Base-by-base conservation (phyloP, 2,113 vertebrate species). In the Menura novaehollandiae region DNA sequence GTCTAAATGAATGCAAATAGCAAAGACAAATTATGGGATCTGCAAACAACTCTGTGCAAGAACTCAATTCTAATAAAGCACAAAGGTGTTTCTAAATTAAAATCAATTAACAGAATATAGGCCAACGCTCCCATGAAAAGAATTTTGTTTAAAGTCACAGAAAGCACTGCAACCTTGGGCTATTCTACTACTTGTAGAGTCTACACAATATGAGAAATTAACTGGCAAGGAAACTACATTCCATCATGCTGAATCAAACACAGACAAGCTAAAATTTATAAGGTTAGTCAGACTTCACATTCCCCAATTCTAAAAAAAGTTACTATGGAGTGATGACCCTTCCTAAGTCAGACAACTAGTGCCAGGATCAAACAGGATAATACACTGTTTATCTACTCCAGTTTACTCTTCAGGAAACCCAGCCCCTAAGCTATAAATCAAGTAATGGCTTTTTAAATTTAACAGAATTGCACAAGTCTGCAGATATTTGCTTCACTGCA, bases 21-120 rank as follows among this genome's bases (percentile, higher is more conserved):
- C 72, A 96, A 87, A 95, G 93, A 96, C 78, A 92, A 95, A 95
- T 86, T 92, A 96, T 44, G 86, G 92, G 90, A 94, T 96, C 86
- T 78, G 80, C 95, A 95, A 95, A 96, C 88, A 96, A 39, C 13
- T 71, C 83, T 23, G 39, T 79, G 60, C 63, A 93, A 88, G 72
- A 91, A 78, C n/a, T 80, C 56, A 51, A 53, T 72, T 85, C 63
- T 75, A 93, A 52, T 88, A 89, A 96, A 88, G 81, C 60, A 96
- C 49, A 72, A 56, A 92, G 47, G 33, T 89, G 60, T 84, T 93
- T 78, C 55, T 75, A 83, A 84, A 88, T 78, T 55, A 87, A 95
- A 92, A 91, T 72, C 79, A 92, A 85, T 88, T 80, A 88, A 84
- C 2, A 71, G 64, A 92, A 83, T 56, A 71, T 35, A 93, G 43